phyloP scores from a whole-genome alignment of 2,888 invertebrate genomes.

The Craniophora ligustri region DNA sequence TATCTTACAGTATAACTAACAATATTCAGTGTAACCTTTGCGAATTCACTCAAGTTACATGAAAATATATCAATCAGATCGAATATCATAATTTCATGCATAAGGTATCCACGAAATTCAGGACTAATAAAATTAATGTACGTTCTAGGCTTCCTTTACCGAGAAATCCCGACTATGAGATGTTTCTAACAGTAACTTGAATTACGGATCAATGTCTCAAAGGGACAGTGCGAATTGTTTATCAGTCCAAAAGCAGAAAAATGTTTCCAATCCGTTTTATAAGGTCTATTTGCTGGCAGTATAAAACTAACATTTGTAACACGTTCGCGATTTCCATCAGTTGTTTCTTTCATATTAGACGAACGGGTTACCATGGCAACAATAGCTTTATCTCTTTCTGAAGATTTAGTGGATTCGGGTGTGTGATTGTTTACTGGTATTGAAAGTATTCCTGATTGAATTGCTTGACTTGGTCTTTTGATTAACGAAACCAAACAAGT shows the following conservation, averaged over 20 bases:
- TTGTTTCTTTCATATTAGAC: constrained; percentile 23
- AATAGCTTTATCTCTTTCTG: constrained; percentile 21
- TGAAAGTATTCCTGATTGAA: constrained; percentile 29
- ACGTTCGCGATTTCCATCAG: constrained; percentile 4
- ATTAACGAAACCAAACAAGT: constrained; percentile 13
- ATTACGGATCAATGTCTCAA: too few relatives aligned
- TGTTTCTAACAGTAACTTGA: too few relatives aligned
- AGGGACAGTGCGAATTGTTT: neutral
- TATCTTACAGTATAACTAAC: too few relatives aligned
- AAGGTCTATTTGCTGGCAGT: neutral
- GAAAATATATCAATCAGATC: too few relatives aligned
- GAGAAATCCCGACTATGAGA: too few relatives aligned
- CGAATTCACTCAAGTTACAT: too few relatives aligned
- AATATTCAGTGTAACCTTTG: too few relatives aligned
- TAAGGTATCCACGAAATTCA: too few relatives aligned
- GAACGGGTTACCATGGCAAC: constrained; percentile 25
- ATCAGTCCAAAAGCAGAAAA: neutral
- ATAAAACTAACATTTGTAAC: constrained; percentile 22
- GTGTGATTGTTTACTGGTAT: constrained; percentile 39
- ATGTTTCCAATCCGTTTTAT: neutral
- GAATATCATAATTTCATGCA: too few relatives aligned
- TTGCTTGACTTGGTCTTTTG: constrained; percentile 13
- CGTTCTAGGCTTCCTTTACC: too few relatives aligned
- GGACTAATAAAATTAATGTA: too few relatives aligned
- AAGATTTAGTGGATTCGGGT: constrained; percentile 38